A percentile compares a stretch with the other conserved stretches of the same genome.
phyloP scores from a whole-genome alignment of 1,140 invertebrate genomes.

The Hylyphantes graminicola region DNA sequence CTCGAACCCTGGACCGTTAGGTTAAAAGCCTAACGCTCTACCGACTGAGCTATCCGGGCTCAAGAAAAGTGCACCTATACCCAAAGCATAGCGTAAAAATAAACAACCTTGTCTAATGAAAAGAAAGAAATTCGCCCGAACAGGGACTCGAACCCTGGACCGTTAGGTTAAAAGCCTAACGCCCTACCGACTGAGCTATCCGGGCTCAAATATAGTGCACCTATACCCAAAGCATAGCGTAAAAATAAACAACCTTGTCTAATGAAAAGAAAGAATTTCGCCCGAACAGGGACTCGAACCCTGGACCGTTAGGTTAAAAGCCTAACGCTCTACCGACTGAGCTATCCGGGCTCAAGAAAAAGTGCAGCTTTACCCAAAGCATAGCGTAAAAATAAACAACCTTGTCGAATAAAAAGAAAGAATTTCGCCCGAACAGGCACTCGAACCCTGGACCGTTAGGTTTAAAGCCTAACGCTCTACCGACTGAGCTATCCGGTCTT shows the following conservation, averaged over 20 bases:
- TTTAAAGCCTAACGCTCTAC: slow-evolving; percentile 59
- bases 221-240: too few species aligned
- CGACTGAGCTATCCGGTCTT: slow-evolving; percentile 58
- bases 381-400: too few species aligned
- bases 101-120: too few species aligned
- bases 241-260: too few species aligned
- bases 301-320: slow-evolving; percentile 58
- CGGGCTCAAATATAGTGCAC: too few species aligned
- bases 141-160: slow-evolving; percentile 59
- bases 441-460: slow-evolving; percentile 59
- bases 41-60: slow-evolving; percentile 57
- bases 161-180: slow-evolving; percentile 59
- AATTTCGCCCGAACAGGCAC: too few species aligned
- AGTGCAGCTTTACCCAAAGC: too few species aligned
- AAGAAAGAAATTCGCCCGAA: slow-evolving; percentile 51
- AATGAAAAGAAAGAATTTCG: too few species aligned
- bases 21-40: slow-evolving; percentile 59
- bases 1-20: slow-evolving; percentile 59
- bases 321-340: slow-evolving; percentile 57
- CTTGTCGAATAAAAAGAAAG: too few species aligned
- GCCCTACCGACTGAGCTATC: slow-evolving; percentile 58
- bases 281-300: slow-evolving; percentile 57
- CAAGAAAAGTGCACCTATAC: too few species aligned
- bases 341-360: slow-evolving; percentile 49
- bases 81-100: too few species aligned